Percentiles rank a stretch among this genome's conserved stretches.
Conservation (phyloP, 92 coral and sea anemone species). For the Anthopleura xanthogrammica region DNA sequence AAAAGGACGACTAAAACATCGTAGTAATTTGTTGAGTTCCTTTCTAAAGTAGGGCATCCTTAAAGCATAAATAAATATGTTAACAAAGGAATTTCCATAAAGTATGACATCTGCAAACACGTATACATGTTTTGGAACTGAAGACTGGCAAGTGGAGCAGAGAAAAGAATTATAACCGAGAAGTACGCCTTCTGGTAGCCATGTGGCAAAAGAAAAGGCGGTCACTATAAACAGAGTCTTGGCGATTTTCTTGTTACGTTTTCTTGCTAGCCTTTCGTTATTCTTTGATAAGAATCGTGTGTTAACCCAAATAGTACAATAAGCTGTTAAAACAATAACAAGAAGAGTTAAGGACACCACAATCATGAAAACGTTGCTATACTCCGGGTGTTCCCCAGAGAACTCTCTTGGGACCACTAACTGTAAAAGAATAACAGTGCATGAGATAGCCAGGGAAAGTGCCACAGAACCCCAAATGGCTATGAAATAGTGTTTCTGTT, state of each 20-base stretch:
- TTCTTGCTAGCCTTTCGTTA: not conserved
- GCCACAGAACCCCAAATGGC: not conserved
- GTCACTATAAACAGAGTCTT: not conserved
- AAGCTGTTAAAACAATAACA: not conserved
- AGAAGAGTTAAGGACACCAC: constrained; percentile 1
- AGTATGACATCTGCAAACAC: constrained; percentile 6
- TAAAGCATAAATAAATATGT: not conserved
- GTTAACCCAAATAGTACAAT: not conserved
- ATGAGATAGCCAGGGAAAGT: not conserved
- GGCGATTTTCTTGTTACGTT: constrained; percentile 10
- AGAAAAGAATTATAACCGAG: not conserved
- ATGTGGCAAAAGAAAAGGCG: not conserved
- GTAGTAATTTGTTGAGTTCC: not conserved
- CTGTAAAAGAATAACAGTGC: not conserved
- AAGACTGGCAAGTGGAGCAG: not conserved
- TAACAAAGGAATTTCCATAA: constrained; percentile 5
- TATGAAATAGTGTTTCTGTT: not conserved
- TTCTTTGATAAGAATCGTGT: not conserved
- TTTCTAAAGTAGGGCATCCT: constrained; percentile 11
- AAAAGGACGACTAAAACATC: not conserved
- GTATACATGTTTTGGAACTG: not conserved
- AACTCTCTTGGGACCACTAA: not conserved
- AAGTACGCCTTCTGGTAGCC: constrained; percentile 10
- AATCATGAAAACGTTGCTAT: constrained; percentile 4
- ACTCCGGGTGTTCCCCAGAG: not conserved